Base-by-base conservation (phyloP, 2,888 invertebrate species). In the Polyommatus iphigenia region DNA sequence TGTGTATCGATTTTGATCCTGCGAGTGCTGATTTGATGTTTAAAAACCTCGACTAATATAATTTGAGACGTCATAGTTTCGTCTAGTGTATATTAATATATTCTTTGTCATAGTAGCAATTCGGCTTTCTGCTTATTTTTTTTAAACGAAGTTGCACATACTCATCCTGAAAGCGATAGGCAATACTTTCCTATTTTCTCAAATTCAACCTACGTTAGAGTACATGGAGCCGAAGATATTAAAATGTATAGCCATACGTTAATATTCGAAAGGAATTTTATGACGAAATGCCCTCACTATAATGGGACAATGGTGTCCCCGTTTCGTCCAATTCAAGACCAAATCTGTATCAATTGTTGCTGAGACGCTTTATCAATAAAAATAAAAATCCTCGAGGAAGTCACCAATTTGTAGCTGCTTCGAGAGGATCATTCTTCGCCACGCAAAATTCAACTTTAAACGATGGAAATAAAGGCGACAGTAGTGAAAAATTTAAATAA, bases 381-480 rank as follows among this genome's bases (percentile, higher is more conserved):
- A 91, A 92, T 91, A 92, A 91, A 92, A 92, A 91, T 91, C 88
- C 86, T 87, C 86, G 87, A 91, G 93, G 93, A 93, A 90, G 92
- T 90, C 83, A 86, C 89, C 93, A 92, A 91, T 93, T 93, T 90
- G 89, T 86, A 24, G 75, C 85, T 85, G 86, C 83, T 84, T 83
- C 83, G 83, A 82, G 83, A 81, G 79, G 78, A 79, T 77, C 77
- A 67, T 72, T 76, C 75, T 50, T 50, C 6, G 57, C 67, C 50
- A 77, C 32, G 78, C 77, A 41, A 81, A 79, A 78, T 72, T 77
- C 79, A 59, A 76, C 79, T 79, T 77, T 81, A 83, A 78, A 57
- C 8, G 59, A 20, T 67, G 57, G 77, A 36, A 29, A 79, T 72
- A 78, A 67, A 57, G 77, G 78, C 73, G 76, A 76, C 67, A 36